These are phyloP conservation scores for Agrotis ipsilon DNA, from an alignment of 2,888 invertebrate genomes.

Conservation along the genomic window DNA sequence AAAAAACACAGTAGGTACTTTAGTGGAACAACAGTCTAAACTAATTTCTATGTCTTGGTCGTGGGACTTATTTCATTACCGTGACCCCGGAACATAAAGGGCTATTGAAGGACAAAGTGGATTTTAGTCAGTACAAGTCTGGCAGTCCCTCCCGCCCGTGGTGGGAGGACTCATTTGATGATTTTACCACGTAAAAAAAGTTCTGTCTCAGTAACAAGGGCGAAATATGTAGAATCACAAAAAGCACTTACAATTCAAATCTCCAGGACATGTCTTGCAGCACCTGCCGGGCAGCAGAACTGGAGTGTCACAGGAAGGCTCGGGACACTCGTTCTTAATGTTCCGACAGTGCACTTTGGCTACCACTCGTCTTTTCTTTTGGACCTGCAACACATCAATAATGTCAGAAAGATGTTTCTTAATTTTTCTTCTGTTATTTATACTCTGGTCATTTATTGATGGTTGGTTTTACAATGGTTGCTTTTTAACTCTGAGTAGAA, in stretches of 20 bases:
- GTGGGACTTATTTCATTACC: no score
- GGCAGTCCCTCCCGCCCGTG: no score
- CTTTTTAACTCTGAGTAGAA: background rate
- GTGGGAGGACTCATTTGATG: no score
- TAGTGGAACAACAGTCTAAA: no score
- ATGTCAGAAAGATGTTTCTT: conserved; percentile 13
- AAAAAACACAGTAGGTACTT: no score
- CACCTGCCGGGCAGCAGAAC: conserved; percentile 96
- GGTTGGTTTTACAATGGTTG: conserved; percentile 13
- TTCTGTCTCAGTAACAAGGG: no score
- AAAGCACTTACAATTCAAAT: conserved; percentile 92
- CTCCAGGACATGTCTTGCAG: conserved; percentile 97
- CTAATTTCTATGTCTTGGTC: no score
- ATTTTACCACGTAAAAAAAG: no score
- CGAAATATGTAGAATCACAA: background rate
- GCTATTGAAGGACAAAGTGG: no score
- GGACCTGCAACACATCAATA: conserved; percentile 91
- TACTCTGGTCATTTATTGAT: conserved; percentile 5
- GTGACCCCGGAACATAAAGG: no score
- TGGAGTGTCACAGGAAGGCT: conserved; percentile 96
- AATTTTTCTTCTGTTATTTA: conserved; percentile 2
- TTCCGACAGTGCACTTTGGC: conserved; percentile 97
- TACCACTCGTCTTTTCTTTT: conserved; percentile 96
- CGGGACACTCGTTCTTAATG: conserved; percentile 98
- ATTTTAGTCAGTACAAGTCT: no score